Conservation (phyloP, 2,113 vertebrate genomes). For the Centrocercus urophasianus region DNA sequence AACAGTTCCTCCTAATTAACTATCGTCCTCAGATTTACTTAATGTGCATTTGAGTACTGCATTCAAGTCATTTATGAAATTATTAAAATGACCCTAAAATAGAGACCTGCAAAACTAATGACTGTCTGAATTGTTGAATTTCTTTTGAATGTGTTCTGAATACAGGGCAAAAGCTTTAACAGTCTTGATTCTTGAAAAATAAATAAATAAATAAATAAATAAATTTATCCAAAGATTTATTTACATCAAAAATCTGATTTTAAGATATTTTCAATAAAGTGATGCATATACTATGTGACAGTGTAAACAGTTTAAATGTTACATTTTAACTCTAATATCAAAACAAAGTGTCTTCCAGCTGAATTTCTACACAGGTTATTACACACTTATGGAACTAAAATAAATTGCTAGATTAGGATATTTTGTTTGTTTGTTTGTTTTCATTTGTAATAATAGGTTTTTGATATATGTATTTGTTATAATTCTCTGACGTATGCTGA, state of each 20-base stretch:
- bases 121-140: neutral
- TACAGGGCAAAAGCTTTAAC: neutral
- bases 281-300: neutral
- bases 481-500: neutral
- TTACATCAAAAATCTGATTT: neutral
- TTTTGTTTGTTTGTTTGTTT: too few species aligned
- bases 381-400: neutral
- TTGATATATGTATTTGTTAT: neutral
- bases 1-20: neutral
- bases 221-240: neutral
- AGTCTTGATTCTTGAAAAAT: neutral
- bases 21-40: neutral
- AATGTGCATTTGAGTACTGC: neutral
- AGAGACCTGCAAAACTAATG: neutral
- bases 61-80: neutral
- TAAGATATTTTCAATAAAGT: neutral
- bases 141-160: neutral
- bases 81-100: neutral
- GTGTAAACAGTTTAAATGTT: neutral
- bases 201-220: neutral
- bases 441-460: neutral
- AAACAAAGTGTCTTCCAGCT: neutral
- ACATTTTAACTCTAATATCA: neutral
- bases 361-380: neutral
- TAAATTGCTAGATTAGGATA: neutral